Base-by-base conservation (phyloP, 2,888 invertebrate species). In the Ectropis crepuscularia region DNA sequence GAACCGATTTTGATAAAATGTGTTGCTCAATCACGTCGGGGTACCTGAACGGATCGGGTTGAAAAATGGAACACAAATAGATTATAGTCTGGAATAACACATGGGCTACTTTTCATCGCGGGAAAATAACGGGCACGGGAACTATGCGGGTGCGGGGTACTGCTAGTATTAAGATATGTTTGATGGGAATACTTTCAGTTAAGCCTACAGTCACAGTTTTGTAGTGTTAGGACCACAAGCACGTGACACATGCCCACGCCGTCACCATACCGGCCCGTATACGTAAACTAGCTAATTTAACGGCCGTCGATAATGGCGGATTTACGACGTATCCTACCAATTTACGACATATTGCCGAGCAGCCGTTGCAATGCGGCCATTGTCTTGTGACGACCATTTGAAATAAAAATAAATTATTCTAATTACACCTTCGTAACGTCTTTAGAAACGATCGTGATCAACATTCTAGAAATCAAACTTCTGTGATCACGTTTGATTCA, bases 301-400 rank as follows among this genome's bases (percentile, higher is more conserved):
- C 85, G 81, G 76, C 78, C 81, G 81, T 87, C 88, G 87, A 88
- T 91, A 91, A 90, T 87, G 87, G 81, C 82, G 72, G 78, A 75
- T 90, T 92, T 89, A 91, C 86, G 88, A 87, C 79, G 83, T 77
- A 86, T 89, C 85, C 85, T 78, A 81, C 82, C 87, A 87, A 86
- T 90, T 90, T 89, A 90, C 87, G 90, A 85, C 81, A 79, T 82
- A 85, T 86, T 86, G 89, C 87, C 89, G 82, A 87, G 79, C 88
- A 86, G 86, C 85, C 86, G 86, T 79, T 81, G 74, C 78, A 76
- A 72, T 72, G 78, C 77, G 74, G 76, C 75, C 81, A 79, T 80
- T 81, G 78, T 76, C 70, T 73, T 69, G 74, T 74, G 71, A 76
- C 70, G 50, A 46, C n/a, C 45, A 39, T 49, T 54, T 16, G 42